These are phyloP conservation scores for Ophioninae sp. DNA, from an alignment of 2,888 invertebrate genomes.

Conservation along the genomic window DNA sequence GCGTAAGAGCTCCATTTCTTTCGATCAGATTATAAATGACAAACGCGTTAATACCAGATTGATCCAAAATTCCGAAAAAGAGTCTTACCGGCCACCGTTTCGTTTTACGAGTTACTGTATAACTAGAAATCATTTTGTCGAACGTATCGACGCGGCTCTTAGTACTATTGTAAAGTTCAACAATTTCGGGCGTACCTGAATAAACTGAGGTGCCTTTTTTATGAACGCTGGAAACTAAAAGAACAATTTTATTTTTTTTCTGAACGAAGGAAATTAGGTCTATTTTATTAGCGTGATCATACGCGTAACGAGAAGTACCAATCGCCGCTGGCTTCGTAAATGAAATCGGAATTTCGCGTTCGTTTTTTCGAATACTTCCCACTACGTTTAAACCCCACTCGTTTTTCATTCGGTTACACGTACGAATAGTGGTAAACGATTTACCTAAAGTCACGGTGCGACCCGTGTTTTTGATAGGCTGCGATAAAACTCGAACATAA, in stretches of 20 bases:
- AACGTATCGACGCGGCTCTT: slow-evolving; percentile 22
- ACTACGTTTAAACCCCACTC: slow-evolving; percentile 13
- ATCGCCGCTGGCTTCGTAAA: neutral
- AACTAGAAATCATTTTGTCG: neutral
- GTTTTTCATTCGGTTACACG: slow-evolving; percentile 22
- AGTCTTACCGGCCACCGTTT: slow-evolving; percentile 13
- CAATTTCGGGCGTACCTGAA: slow-evolving; percentile 25
- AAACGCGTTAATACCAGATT: slow-evolving; percentile 18
- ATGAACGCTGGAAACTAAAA: slow-evolving; percentile 22
- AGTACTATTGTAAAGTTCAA: slow-evolving; percentile 24
- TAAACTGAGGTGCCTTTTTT: slow-evolving; percentile 14
- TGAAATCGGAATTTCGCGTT: slow-evolving; percentile 25
- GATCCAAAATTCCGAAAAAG: slow-evolving; percentile 32
- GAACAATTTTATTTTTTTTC: slow-evolving; percentile 30
- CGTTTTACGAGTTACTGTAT: neutral
- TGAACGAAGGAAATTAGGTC: slow-evolving; percentile 23
- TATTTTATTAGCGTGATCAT: slow-evolving; percentile 26
- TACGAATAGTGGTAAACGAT: slow-evolving; percentile 21
- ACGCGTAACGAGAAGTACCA: slow-evolving; percentile 7
- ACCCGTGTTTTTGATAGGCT: slow-evolving; percentile 30
- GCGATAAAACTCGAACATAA: slow-evolving; percentile 32
- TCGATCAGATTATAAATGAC: slow-evolving; percentile 28
- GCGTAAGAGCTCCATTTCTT: slow-evolving; percentile 2
- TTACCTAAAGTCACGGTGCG: slow-evolving; percentile 31
- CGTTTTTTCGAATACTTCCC: slow-evolving; percentile 7